A percentile compares a stretch with the other conserved stretches of the same genome.
Evolutionary conservation across 2,113 vertebrate species (phyloP).

Genomic region (Plectropomus leopardus): DNA sequence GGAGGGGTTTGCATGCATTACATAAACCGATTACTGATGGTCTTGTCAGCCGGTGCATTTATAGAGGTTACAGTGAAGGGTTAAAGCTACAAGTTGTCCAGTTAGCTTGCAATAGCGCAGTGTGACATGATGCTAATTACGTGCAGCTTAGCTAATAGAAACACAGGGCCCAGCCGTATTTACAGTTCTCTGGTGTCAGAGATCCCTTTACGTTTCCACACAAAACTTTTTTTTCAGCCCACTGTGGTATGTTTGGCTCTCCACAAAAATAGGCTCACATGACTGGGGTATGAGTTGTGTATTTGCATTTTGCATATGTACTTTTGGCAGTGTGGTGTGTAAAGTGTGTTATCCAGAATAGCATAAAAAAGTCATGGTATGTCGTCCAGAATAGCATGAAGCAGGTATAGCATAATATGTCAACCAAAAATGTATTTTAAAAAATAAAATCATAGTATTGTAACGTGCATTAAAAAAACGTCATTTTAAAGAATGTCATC

Average conservation of each 20-base stretch:
- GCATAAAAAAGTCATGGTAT: too few relatives aligned
- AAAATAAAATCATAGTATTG: too few relatives aligned
- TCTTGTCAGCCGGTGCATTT: neutral
- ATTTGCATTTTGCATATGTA: conserved; percentile 29
- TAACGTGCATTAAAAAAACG: too few relatives aligned
- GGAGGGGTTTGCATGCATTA: neutral
- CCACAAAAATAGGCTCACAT: neutral
- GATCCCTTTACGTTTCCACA: neutral
- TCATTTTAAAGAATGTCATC: too few relatives aligned
- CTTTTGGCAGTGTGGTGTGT: conserved; percentile 1
- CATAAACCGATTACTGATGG: neutral
- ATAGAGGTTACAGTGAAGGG: neutral
- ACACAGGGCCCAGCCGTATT: conserved; percentile 43
- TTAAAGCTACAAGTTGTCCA: conserved; percentile 1
- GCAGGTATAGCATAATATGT: too few relatives aligned
- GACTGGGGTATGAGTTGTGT: neutral
- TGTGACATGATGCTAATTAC: conserved; percentile 42
- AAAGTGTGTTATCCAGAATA: too few relatives aligned
- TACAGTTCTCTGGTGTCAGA: conserved; percentile 9
- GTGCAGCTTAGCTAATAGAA: conserved; percentile 43
- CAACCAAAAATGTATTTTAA: too few relatives aligned
- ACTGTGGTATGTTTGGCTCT: neutral
- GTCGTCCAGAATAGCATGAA: too few relatives aligned
- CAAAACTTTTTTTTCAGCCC: neutral
- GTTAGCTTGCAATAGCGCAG: conserved; percentile 17